Base-by-base conservation (phyloP, 2,797 vertebrate genomes). In the Chelon auratus region DNA sequence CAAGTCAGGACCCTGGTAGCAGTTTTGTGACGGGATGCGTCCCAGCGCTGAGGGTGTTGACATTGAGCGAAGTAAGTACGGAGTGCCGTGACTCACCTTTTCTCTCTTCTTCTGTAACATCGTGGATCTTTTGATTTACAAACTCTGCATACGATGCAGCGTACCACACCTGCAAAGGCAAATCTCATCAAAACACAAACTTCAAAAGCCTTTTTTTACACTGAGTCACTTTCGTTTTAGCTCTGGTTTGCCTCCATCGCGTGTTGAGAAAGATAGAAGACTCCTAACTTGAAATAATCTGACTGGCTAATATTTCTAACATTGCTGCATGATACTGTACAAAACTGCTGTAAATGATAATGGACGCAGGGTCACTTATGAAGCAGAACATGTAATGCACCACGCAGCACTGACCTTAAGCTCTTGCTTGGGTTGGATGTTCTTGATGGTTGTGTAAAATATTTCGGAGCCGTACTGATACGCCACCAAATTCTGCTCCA, bases 401-500 rank as follows among this genome's bases (percentile, higher is more conserved):
- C 2, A 24, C 62, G 36, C 13, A 26, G 20, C 18, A 11, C 70
- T 36, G 88, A 98, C 98, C 96, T 98, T 99, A 37, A 99, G 96
- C 45, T 99, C 98, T 79, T 99, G 97, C 85, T 99, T 99, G 77
- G 98, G 97, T 52, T 98, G 97, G 77, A 99, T 96, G 0, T 99
- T 98, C 91, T 97, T 99, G 83, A 99, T 99, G n/a, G 97, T 98
- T 2, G 97, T 97, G 78, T 96, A 99, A 83, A 97, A 99, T 75
- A 99, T 97, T 9, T 99, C 97, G 0, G 97, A 95, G 70, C 98
- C 98, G 0, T 99, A 99, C 81, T 99, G 98, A 86, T 99, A 99
- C 0, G 97, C 98, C 57, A 99, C 97, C 84, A 99, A 91, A 89
- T 99, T 99, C 94, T 99, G 98, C 81, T 99, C 97, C 84, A 99